Conservation (phyloP, 2,888 invertebrate species). For the Agriopis aurantiaria region DNA sequence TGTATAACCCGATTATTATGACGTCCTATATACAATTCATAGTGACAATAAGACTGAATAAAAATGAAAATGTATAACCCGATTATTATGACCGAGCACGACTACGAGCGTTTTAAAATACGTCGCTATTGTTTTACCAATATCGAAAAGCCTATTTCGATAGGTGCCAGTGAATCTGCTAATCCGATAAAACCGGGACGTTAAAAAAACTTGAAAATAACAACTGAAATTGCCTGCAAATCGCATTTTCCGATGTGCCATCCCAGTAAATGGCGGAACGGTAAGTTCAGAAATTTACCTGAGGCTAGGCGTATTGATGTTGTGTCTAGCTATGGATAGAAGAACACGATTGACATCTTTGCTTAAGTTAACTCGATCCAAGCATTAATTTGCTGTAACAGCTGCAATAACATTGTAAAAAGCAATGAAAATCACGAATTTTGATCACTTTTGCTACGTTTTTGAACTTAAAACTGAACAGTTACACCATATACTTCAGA, state of each 20-base stretch:
- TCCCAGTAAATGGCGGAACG: conserved; percentile 28
- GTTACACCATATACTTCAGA: too few relatives aligned
- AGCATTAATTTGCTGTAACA: too few relatives aligned
- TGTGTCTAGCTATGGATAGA: background rate
- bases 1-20: conserved; percentile 10
- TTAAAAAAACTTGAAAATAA: conserved; percentile 24
- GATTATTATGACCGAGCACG: conserved; percentile 12
- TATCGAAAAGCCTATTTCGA: conserved; percentile 26
- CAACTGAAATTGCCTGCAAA: conserved; percentile 38
- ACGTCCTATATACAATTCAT: background rate
- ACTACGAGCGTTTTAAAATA: conserved; percentile 18
- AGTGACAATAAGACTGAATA: background rate
- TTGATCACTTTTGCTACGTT: too few relatives aligned
- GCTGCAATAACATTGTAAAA: too few relatives aligned
- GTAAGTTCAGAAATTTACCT: conserved; percentile 25
- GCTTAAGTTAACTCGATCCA: too few relatives aligned
- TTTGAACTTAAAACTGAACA: too few relatives aligned
- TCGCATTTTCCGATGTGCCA: conserved; percentile 37
- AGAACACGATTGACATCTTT: too few relatives aligned
- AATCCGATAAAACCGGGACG: conserved; percentile 23
- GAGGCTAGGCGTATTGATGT: conserved; percentile 1
- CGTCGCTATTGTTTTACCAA: conserved; percentile 19
- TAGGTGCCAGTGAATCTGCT: conserved; percentile 24
- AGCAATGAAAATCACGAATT: too few relatives aligned
- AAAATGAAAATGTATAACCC: background rate